Evolutionary conservation across 2,113 vertebrate species (phyloP).

Genomic region (Misgurnus anguillicaudatus): DNA sequence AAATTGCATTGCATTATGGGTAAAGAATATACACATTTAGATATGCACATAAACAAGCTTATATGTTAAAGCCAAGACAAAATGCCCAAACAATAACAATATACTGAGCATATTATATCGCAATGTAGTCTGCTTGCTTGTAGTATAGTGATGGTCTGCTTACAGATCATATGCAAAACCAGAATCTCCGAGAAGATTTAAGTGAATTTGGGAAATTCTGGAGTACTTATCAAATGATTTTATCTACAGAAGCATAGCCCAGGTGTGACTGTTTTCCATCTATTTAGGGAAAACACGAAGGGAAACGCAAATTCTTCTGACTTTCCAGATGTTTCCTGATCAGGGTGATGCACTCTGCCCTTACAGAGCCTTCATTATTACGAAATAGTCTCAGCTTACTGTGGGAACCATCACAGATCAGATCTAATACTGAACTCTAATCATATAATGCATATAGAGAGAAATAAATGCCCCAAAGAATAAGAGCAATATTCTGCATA

Average conservation of each 20-base stretch:
- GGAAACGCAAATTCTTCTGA: constrained; percentile 55
- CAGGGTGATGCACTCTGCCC: constrained; percentile 19
- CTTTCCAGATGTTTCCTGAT: constrained; percentile 66
- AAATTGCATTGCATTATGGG: background rate
- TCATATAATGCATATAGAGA: background rate
- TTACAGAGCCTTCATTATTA: background rate
- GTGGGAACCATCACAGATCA: background rate
- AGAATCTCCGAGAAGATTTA: background rate
- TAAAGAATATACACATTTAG: background rate
- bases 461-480: constrained; percentile 8
- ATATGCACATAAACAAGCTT: background rate
- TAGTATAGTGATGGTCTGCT: too few relatives aligned
- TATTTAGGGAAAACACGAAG: constrained; percentile 53
- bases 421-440: background rate
- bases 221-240: background rate
- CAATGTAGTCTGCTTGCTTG: too few relatives aligned
- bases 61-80: background rate
- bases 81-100: background rate
- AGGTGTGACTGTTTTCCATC: constrained; percentile 61
- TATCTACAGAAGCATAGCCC: constrained; percentile 41
- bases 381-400: background rate
- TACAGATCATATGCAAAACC: background rate
- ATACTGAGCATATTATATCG: background rate
- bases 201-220: constrained; percentile 36
- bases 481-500: constrained; percentile 18